phyloP scores from a whole-genome alignment of 2,797 vertebrate genomes.

The Mareca penelope region DNA sequence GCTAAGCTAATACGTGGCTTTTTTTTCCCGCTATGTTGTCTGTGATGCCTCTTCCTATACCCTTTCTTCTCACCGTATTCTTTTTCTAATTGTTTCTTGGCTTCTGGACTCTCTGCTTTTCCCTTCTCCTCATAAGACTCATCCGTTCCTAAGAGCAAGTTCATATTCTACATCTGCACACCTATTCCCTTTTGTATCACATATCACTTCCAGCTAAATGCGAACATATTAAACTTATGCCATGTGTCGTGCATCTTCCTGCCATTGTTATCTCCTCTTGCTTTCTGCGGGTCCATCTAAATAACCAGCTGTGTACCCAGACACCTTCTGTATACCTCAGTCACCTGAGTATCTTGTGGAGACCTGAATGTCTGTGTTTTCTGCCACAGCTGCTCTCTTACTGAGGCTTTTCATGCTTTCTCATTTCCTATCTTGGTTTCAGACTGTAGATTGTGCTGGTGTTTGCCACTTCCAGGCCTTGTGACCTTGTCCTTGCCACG shows the following conservation, averaged over 20 bases:
- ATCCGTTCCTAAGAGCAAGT: neutral
- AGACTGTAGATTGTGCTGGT: neutral
- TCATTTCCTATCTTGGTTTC: neutral
- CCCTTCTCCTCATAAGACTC: neutral
- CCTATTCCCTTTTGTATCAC: neutral
- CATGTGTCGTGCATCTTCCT: neutral
- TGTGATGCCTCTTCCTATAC: neutral
- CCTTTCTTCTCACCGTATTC: neutral
- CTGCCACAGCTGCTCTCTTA: neutral
- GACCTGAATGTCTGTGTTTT: neutral
- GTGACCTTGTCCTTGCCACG: neutral
- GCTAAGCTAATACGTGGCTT: neutral
- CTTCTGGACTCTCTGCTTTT: neutral
- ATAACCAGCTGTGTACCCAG: neutral
- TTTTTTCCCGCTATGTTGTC: neutral
- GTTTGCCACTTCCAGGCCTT: neutral
- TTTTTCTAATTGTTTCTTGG: neutral
- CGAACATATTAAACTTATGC: neutral
- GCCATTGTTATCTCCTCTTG: neutral
- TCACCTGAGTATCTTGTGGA: neutral
- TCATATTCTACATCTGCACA: neutral
- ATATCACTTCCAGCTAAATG: neutral
- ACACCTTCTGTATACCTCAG: accelerated
- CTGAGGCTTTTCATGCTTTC: neutral
- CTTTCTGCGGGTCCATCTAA: neutral